phyloP scores from a whole-genome alignment of 2,113 vertebrate genomes.

The Lampris incognitus region DNA sequence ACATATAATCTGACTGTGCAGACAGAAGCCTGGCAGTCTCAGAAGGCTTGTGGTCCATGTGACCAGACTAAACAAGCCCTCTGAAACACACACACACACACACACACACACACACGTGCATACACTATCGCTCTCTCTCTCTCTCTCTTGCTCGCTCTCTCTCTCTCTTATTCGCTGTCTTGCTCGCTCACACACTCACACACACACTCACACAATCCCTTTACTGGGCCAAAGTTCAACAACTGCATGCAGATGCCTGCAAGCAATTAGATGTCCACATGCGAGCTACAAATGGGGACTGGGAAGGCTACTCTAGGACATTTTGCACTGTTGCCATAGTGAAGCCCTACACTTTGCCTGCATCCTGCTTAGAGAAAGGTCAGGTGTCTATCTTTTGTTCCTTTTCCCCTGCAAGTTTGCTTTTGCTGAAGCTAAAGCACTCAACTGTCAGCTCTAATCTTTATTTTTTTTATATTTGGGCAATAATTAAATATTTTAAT shows the following conservation, averaged over 20 bases:
- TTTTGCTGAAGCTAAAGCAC: slow-evolving; percentile 29
- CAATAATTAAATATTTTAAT: too few relatives aligned
- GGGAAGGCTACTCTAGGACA: slow-evolving; percentile 84
- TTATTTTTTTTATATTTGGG: slow-evolving; percentile 16
- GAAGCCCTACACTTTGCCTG: slow-evolving; percentile 68
- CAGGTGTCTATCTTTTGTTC: slow-evolving; percentile 76
- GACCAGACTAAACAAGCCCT: slow-evolving; percentile 82
- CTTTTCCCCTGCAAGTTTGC: slow-evolving; percentile 15
- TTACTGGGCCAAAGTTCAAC: slow-evolving; percentile 86
- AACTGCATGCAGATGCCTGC: slow-evolving; percentile 78
- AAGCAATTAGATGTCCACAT: slow-evolving; percentile 78
- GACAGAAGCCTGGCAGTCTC: slow-evolving; percentile 67
- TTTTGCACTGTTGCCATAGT: slow-evolving; percentile 79
- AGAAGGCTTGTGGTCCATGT: slow-evolving; percentile 72
- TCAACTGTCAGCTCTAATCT: slow-evolving; percentile 4
- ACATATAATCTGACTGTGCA: slow-evolving; percentile 63
- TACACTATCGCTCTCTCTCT: background rate
- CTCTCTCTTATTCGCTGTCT: slow-evolving; percentile 5
- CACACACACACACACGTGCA: slow-evolving; percentile 25
- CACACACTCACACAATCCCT: slow-evolving; percentile 58
- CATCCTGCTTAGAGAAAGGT: slow-evolving; percentile 75
- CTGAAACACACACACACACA: slow-evolving; percentile 15
- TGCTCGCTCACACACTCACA: slow-evolving; percentile 23
- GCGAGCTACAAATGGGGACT: slow-evolving; percentile 65
- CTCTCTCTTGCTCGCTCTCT: slow-evolving; percentile 9